phyloP scores from a whole-genome alignment of 2,888 invertebrate genomes.

The Corbicula japonica region DNA sequence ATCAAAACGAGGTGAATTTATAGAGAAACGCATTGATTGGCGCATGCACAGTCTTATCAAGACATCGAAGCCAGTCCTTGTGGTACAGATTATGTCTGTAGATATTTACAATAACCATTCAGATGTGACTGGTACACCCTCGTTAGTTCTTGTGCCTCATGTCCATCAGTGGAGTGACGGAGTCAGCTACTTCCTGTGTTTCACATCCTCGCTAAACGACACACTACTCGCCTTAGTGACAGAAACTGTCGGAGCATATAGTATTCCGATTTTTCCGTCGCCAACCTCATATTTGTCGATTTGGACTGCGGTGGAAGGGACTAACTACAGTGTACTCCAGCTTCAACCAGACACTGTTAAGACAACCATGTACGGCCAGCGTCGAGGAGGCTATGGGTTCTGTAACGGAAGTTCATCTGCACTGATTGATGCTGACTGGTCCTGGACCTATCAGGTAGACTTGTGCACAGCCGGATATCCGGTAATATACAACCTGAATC shows the following conservation, averaged over 20 bases:
- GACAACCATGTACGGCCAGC: not conserved
- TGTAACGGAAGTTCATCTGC: slow-evolving; percentile 1
- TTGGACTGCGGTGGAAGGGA: not conserved
- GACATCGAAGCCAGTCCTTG: slow-evolving; percentile 44
- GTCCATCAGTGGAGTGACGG: slow-evolving; percentile 19
- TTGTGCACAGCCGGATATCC: not conserved
- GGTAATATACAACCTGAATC: not conserved
- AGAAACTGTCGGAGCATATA: not conserved
- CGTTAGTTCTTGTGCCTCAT: slow-evolving; percentile 25
- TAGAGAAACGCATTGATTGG: slow-evolving; percentile 54
- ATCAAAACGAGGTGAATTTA: slow-evolving; percentile 12
- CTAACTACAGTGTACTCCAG: not conserved
- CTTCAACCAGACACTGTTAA: not conserved
- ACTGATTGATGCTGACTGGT: slow-evolving; percentile 12
- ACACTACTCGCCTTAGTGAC: not conserved
- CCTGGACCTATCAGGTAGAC: slow-evolving; percentile 15
- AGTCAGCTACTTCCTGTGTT: not conserved
- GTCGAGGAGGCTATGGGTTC: not conserved
- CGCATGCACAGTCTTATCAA: slow-evolving; percentile 30
- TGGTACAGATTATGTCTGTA: slow-evolving; percentile 52
- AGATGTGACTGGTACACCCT: slow-evolving; percentile 19
- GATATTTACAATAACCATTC: slow-evolving; percentile 44
- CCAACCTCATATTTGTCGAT: not conserved
- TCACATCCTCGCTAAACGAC: not conserved
- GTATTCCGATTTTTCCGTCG: not conserved